A percentile compares a stretch with the other conserved stretches of the same genome.
phyloP scores from a whole-genome alignment of 2,113 vertebrate genomes.

The Austrofundulus limnaeus region DNA sequence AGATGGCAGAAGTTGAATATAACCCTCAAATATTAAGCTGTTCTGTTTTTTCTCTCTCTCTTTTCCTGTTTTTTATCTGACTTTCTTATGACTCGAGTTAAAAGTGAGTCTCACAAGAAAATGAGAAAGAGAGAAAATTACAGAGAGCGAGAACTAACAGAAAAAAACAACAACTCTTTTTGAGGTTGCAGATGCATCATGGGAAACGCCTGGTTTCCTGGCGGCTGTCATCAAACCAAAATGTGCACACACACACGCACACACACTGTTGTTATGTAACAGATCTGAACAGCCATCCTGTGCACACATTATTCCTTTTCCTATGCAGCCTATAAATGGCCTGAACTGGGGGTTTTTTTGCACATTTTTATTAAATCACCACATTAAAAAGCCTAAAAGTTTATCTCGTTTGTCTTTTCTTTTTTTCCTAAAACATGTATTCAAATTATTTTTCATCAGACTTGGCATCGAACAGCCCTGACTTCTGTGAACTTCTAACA shows the following conservation, averaged over 20 bases:
- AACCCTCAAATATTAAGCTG: not conserved
- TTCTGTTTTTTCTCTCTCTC: not conserved
- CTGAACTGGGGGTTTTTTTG: not conserved
- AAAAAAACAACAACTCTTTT: conserved; percentile 63
- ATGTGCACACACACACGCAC: conserved; percentile 19
- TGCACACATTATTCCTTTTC: conserved; percentile 7
- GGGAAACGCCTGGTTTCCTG: conserved; percentile 58
- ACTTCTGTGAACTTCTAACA: conserved; percentile 33
- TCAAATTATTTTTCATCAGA: not conserved
- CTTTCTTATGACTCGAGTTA: conserved; percentile 41
- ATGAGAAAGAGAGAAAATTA: conserved; percentile 52
- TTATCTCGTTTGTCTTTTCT: not conserved
- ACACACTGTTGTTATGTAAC: conserved; percentile 46
- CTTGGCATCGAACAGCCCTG: conserved; percentile 1
- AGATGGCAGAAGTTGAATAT: conserved; percentile 42
- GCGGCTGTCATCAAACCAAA: conserved; percentile 41
- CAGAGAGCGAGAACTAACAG: conserved; percentile 44
- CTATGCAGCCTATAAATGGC: conserved; percentile 14
- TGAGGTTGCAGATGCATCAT: conserved; percentile 73
- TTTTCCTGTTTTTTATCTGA: conserved; percentile 26
- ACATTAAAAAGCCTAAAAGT: not conserved
- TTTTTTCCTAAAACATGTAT: not conserved
- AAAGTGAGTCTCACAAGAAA: conserved; percentile 22
- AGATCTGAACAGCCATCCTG: conserved; percentile 29
- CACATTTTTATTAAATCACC: not conserved